These are phyloP conservation scores for Drosophila insularis DNA, from an alignment of 1,140 invertebrate species.

Conservation along the genomic window DNA sequence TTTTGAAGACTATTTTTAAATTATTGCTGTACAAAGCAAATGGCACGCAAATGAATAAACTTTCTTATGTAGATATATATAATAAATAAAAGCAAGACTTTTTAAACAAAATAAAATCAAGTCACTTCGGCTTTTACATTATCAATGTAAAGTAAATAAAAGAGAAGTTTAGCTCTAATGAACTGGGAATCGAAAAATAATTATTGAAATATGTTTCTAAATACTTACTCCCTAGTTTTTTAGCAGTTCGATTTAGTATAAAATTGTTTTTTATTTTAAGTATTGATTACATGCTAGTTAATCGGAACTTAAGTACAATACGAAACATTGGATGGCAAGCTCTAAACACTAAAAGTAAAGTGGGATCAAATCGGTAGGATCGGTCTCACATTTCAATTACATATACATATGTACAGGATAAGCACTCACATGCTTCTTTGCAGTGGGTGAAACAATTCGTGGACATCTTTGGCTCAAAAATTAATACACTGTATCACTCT, in stretches of 20 bases:
- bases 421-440: constrained; percentile 41
- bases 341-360: constrained; percentile 53
- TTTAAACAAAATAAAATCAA: background rate
- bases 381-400: constrained; percentile 27
- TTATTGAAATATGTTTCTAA: no score
- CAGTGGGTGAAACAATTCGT: constrained; percentile 57
- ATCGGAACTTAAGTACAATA: constrained; percentile 70
- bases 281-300: constrained; percentile 52
- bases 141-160: no score
- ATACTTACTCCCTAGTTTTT: no score
- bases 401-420: constrained; percentile 51
- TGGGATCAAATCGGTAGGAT: constrained; percentile 6
- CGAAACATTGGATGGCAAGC: constrained; percentile 61
- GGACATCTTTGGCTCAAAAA: constrained; percentile 69
- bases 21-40: constrained; percentile 17
- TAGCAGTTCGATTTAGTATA: no score
- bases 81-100: background rate
- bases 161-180: no score
- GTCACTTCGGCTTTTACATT: no score
- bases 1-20: constrained; percentile 8
- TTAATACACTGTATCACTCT: constrained; percentile 18
- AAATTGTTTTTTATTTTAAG: constrained; percentile 29
- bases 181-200: no score
- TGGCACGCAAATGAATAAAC: constrained; percentile 28
- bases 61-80: constrained; percentile 21